Evolutionary conservation across 1,140 invertebrate species (phyloP).

Genomic region (Lycorma delicatula): DNA sequence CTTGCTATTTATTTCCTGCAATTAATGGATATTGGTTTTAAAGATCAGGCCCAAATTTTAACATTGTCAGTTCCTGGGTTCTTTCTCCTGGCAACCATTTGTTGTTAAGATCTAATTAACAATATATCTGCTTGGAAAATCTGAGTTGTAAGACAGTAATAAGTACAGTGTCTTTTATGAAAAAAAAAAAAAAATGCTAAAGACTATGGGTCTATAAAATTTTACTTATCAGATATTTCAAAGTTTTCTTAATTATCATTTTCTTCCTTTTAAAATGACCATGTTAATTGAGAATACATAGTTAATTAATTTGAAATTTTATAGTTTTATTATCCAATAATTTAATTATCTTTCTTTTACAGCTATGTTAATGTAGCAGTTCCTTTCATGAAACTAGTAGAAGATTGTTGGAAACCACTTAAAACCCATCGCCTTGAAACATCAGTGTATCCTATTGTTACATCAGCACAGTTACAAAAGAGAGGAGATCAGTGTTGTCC

Average conservation of each 20-base stretch:
- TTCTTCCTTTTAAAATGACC: too few relatives aligned
- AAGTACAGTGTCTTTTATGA: constrained; percentile 1
- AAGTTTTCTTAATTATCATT: too few relatives aligned
- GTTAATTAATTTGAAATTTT: neutral
- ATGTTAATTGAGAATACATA: neutral
- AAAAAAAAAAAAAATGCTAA: neutral
- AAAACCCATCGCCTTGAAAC: constrained; percentile 9
- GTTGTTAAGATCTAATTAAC: too few relatives aligned
- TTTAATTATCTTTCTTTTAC: constrained; percentile 7
- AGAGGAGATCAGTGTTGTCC: constrained; percentile 14
- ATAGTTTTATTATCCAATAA: neutral
- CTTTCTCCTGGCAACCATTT: too few relatives aligned
- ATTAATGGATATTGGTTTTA: too few relatives aligned
- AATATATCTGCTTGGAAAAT: too few relatives aligned
- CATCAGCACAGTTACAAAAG: neutral
- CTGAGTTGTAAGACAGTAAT: too few relatives aligned
- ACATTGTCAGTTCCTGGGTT: too few relatives aligned
- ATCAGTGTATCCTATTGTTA: neutral
- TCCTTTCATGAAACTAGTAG: constrained; percentile 7
- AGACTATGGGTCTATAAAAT: too few relatives aligned
- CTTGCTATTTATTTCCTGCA: too few relatives aligned
- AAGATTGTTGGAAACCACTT: constrained; percentile 19
- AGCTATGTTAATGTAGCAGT: constrained; percentile 21
- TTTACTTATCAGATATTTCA: too few relatives aligned
- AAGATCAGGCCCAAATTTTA: too few relatives aligned